These are phyloP conservation scores for Standfussiana lucernea DNA, from an alignment of 2,888 invertebrate species.

Conservation along the genomic window DNA sequence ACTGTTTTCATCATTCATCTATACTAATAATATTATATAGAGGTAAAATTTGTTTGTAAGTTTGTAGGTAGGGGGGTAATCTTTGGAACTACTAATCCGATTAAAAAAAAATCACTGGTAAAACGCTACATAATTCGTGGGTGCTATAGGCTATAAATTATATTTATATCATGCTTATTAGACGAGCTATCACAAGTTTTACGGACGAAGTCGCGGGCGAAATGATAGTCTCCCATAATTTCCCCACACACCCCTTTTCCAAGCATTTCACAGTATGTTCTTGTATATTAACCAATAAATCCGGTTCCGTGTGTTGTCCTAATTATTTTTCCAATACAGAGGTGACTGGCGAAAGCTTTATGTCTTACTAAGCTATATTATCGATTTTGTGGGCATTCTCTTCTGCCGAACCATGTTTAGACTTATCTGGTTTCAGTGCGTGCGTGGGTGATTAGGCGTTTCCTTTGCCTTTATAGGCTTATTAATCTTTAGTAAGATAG, in stretches of 20 bases:
- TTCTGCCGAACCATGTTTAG: conserved; percentile 37
- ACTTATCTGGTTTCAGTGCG: conserved; percentile 4
- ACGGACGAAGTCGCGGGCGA: too few species aligned
- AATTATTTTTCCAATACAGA: conserved; percentile 66
- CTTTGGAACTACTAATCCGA: too few species aligned
- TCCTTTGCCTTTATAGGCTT: conserved; percentile 10
- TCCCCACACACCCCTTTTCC: not conserved
- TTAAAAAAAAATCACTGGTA: too few species aligned
- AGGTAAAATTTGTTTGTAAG: too few species aligned
- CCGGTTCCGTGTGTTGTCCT: conserved; percentile 29
- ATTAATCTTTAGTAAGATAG: not conserved
- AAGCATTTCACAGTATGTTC: conserved; percentile 9
- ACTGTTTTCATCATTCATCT: not conserved
- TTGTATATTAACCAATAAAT: conserved; percentile 27
- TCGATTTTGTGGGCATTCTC: conserved; percentile 44
- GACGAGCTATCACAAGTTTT: too few species aligned
- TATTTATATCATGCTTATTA: too few species aligned
- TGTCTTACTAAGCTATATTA: conserved; percentile 30
- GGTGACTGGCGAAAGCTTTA: conserved; percentile 59
- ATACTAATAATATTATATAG: too few species aligned
- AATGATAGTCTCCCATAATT: not conserved
- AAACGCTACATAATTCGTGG: too few species aligned
- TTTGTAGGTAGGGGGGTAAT: too few species aligned
- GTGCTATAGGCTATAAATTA: too few species aligned
- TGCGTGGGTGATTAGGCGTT: conserved; percentile 1